Evolutionary conservation across 30 jellyfish, hydroid and myxozoan genomes (phyloP).

Genomic region (Cassiopea andromeda): DNA sequence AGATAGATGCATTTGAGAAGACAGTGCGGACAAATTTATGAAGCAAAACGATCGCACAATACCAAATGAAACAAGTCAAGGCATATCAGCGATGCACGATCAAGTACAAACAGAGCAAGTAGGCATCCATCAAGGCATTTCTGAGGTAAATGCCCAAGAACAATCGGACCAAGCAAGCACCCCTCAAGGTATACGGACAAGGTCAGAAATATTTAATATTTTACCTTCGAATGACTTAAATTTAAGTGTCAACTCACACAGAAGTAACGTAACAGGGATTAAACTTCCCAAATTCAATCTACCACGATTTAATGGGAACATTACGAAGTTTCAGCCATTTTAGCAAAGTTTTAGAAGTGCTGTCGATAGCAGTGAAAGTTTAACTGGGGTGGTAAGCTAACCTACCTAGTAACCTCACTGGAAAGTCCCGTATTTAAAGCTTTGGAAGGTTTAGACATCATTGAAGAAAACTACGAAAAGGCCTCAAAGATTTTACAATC

Average conservation of each 20-base stretch:
- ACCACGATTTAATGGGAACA: constrained; percentile 71
- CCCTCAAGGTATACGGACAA: neutral
- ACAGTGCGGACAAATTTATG: too few species aligned
- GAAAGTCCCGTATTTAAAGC: constrained; percentile 77
- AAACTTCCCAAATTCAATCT: constrained; percentile 67
- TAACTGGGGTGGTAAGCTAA: constrained; percentile 66
- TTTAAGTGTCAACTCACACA: neutral
- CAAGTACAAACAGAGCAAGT: too few species aligned
- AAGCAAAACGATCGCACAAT: too few species aligned
- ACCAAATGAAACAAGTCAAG: too few species aligned
- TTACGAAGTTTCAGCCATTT: constrained; percentile 69
- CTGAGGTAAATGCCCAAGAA: neutral
- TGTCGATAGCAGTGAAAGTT: constrained; percentile 62
- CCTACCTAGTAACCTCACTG: constrained; percentile 60
- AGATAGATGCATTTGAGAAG: neutral
- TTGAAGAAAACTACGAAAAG: constrained; percentile 57
- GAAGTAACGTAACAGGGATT: constrained; percentile 3
- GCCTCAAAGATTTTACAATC: constrained; percentile 65
- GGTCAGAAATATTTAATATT: neutral
- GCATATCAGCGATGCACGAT: too few species aligned
- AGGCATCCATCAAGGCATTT: too few species aligned
- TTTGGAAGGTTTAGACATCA: constrained; percentile 64
- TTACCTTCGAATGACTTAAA: neutral
- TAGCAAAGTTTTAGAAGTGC: constrained; percentile 76
- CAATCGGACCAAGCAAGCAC: constrained; percentile 30